Conservation (phyloP, 2,113 vertebrate genomes). For the Stegostoma tigrinum region DNA sequence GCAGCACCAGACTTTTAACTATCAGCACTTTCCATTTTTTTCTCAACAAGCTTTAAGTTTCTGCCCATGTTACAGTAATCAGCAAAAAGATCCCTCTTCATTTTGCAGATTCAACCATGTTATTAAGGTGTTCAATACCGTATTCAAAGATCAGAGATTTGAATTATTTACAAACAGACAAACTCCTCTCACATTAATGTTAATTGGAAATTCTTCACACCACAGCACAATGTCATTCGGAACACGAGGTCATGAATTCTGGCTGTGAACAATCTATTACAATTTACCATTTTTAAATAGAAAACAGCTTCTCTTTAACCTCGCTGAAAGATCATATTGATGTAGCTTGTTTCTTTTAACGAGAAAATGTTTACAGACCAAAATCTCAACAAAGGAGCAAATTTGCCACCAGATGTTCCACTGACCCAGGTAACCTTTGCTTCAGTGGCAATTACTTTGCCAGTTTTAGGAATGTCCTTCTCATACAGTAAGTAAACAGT, state of each 20-base stretch:
- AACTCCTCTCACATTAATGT: not conserved
- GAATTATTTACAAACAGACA: not conserved
- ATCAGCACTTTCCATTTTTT: not conserved
- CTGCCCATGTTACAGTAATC: not conserved
- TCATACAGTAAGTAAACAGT: not conserved
- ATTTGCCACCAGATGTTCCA: not conserved
- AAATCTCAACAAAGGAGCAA: conserved; percentile 24
- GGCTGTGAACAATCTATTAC: not conserved
- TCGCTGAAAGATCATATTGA: conserved; percentile 13
- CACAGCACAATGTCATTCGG: not conserved
- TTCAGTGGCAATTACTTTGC: conserved; percentile 23
- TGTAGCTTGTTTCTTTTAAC: conserved; percentile 30
- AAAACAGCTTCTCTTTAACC: conserved; percentile 25
- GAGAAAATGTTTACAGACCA: conserved; percentile 35
- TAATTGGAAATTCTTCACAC: conserved; percentile 25
- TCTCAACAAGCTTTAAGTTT: not conserved
- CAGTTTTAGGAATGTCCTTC: not conserved
- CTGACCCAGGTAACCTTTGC: conserved; percentile 26
- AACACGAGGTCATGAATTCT: not conserved
- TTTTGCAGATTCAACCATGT: not conserved
- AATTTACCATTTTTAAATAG: conserved; percentile 24
- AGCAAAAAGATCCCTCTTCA: not conserved
- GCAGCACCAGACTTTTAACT: not conserved
- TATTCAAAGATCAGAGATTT: not conserved
- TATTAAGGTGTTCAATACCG: not conserved